Base-by-base conservation (phyloP, 1,140 invertebrate genomes). In the Pachypeltis micranthus region DNA sequence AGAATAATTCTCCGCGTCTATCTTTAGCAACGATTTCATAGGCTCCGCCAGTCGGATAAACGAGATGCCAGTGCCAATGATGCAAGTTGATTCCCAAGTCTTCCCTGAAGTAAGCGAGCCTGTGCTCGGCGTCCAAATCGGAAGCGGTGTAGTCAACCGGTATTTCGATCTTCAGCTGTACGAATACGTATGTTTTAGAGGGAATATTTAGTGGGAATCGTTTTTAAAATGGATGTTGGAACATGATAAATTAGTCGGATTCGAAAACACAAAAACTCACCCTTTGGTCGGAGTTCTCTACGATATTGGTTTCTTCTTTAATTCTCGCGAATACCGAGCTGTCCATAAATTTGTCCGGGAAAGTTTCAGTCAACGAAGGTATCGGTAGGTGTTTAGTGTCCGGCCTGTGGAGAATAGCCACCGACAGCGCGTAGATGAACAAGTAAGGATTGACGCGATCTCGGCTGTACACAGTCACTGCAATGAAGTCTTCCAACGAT, bases 301-400 rank as follows among this genome's bases (percentile, higher is more conserved):
- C 82, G 2, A 87, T 75, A 14, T 79, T 83, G 2, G 82, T 78
- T 73, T 85, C 83, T 70, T 88, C 85, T 19, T 84, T 77, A 1
- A 85, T 83, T 39, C 78, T 72, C 0, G 79, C 71, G 71, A 90
- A 85, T 1, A 88, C 80, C 51, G 82, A 79, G 7, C 84, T 80
- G 68, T 88, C 86, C 67, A 90, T 75, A 71, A 83, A 90, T 69
- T 88, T 87, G 61, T 88, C 87, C 1, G 88, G 88, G 70, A 90
- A 90, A 16, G 82, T 78, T 69, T 87, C 82, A 34, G 79, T 77
- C 44, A 89, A 80, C 0, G 82, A 81, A 1, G 88, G 87, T 59
- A 91, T 70, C 57, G 81, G 79, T 1, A 90, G 62, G 60, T 84
- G 77, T 69, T 84, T 85, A 0, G 87, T 90, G 68, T 91, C 88